A percentile compares a stretch with the other conserved stretches of the same genome.
Evolutionary conservation across 2,888 invertebrate genomes (phyloP).

Genomic region (Torymus tubicola): DNA sequence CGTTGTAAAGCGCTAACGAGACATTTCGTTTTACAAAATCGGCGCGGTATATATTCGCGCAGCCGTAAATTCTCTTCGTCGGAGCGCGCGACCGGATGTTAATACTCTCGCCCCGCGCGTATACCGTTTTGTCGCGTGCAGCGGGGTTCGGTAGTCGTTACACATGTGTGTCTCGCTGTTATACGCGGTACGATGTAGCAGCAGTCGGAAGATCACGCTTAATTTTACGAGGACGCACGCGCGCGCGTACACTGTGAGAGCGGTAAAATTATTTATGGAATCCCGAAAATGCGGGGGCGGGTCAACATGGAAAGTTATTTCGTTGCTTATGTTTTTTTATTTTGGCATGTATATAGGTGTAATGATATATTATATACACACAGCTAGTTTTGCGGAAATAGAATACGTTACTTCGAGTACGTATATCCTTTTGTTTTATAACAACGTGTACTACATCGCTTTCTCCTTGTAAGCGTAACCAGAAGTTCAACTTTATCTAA

Average conservation of each 20-base stretch:
- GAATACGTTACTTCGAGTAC: no score
- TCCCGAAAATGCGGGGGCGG: background rate
- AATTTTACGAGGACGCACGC: constrained; percentile 32
- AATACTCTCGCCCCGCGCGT: constrained; percentile 63
- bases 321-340: no score
- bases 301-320: no score
- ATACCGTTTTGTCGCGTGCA: constrained; percentile 21
- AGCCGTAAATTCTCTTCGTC: constrained; percentile 68
- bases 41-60: constrained; percentile 64
- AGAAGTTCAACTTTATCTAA: background rate
- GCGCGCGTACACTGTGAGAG: background rate
- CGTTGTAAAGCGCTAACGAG: constrained; percentile 75
- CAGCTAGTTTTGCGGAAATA: no score
- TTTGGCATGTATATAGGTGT: no score
- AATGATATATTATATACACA: no score
- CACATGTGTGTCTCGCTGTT: constrained; percentile 29
- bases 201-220: constrained; percentile 5
- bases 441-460: constrained; percentile 4
- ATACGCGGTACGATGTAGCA: no score
- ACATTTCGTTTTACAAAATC: constrained; percentile 75
- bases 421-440: background rate
- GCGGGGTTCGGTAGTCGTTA: constrained; percentile 42
- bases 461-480: background rate
- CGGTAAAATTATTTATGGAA: constrained; percentile 52
- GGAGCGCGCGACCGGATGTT: constrained; percentile 69